Conservation (phyloP, 2,113 vertebrate genomes). For the Ceratotherium simum region DNA sequence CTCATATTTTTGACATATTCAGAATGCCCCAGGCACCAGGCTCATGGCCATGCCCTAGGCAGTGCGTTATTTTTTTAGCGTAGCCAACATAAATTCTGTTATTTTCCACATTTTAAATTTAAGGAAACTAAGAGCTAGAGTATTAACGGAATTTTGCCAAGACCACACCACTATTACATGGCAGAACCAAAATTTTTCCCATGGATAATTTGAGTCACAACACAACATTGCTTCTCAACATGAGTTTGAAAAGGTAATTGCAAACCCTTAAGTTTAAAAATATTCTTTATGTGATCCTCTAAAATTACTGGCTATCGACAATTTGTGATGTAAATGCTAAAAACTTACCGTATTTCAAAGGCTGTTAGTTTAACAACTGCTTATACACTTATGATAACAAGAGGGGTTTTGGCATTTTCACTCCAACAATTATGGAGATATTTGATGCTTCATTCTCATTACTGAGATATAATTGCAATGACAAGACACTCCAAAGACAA, state of each 20-base stretch:
- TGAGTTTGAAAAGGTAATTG: neutral
- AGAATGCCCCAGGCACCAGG: too few species aligned
- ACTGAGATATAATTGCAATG: slow-evolving; percentile 44
- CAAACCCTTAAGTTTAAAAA: neutral
- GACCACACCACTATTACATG: neutral
- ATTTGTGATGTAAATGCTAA: neutral
- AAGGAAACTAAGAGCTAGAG: neutral
- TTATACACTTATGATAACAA: neutral
- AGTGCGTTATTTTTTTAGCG: neutral
- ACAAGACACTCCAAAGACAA: neutral
- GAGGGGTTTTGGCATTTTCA: neutral
- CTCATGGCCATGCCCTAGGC: neutral
- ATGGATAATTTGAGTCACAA: neutral
- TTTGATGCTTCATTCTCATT: slow-evolving; percentile 10
- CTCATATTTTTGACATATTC: neutral
- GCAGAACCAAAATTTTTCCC: neutral
- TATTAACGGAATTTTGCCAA: neutral
- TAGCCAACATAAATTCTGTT: neutral
- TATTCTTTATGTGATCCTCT: neutral
- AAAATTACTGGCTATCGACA: neutral
- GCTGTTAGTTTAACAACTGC: neutral
- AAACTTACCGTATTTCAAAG: neutral
- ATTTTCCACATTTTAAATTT: neutral
- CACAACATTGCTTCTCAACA: neutral
- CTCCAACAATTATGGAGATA: neutral